These are phyloP conservation scores for Podarcis raffonei DNA, from an alignment of 2,113 vertebrate species.

Conservation along the genomic window DNA sequence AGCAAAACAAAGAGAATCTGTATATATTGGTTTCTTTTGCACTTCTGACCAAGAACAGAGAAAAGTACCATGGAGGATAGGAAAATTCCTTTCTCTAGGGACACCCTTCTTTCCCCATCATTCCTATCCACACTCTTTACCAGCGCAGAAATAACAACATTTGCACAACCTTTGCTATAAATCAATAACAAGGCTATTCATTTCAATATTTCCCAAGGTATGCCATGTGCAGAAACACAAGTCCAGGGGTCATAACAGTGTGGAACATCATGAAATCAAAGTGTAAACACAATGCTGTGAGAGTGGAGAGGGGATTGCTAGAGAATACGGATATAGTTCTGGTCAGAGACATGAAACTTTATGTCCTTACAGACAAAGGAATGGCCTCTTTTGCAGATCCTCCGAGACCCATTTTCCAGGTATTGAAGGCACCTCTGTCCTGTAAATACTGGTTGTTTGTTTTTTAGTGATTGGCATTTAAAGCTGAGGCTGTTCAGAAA, in stretches of 20 bases:
- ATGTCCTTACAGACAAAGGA: constrained; percentile 66
- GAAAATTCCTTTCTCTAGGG: too few relatives aligned
- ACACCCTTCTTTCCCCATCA: too few relatives aligned
- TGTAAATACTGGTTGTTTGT: neutral
- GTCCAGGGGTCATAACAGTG: constrained; percentile 51
- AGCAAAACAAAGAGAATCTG: neutral
- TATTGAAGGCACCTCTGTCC: constrained; percentile 37
- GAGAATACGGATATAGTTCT: constrained; percentile 63
- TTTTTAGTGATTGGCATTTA: constrained; percentile 16
- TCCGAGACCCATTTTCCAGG: constrained; percentile 64
- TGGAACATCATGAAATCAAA: constrained; percentile 68
- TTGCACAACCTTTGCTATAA: neutral
- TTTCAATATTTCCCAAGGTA: constrained; percentile 47
- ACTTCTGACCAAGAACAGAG: too few relatives aligned
- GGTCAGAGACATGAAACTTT: constrained; percentile 64
- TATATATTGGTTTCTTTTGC: neutral
- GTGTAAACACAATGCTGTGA: constrained; percentile 56
- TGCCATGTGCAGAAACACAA: constrained; percentile 60
- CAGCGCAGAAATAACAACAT: neutral
- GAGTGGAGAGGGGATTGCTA: constrained; percentile 68
- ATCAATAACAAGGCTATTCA: neutral
- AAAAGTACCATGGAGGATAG: too few relatives aligned
- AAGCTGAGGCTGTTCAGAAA: constrained; percentile 1
- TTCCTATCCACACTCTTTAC: neutral
- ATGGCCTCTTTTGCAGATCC: constrained; percentile 52